Conservation (phyloP, 1,140 invertebrate genomes). For the Pseudomyrmex pallidus region DNA sequence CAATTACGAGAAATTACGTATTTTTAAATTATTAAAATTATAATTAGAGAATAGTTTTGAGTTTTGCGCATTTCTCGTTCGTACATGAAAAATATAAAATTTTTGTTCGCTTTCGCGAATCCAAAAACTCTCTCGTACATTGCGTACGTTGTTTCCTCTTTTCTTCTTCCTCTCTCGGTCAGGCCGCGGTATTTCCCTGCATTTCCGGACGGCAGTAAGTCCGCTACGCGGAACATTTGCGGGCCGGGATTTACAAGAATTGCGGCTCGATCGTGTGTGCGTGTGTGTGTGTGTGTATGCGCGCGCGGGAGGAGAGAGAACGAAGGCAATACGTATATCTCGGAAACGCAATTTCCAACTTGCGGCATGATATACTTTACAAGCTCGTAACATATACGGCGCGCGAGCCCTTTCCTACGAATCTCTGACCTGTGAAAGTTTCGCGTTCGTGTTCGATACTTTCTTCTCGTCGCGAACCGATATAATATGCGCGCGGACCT, state of each 20-base stretch:
- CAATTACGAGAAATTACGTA: no score
- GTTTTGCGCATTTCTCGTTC: no score
- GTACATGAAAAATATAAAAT: no score
- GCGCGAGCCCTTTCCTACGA: not conserved
- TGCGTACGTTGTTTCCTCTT: not conserved
- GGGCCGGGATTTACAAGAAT: constrained; percentile 42
- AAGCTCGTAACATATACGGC: not conserved
- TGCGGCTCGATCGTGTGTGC: constrained; percentile 3
- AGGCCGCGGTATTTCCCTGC: constrained; percentile 9
- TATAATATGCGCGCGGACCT: not conserved
- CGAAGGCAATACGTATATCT: constrained; percentile 34
- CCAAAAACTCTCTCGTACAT: not conserved
- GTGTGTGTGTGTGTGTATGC: no score
- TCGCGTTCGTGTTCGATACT: not conserved
- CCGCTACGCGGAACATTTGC: constrained; percentile 29
- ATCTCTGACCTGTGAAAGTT: constrained; percentile 38
- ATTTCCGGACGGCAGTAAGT: constrained; percentile 22
- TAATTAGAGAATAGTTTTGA: no score
- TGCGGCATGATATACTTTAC: constrained; percentile 30
- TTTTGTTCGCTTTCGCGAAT: not conserved
- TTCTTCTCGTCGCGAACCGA: not conserved
- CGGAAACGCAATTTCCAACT: constrained; percentile 45
- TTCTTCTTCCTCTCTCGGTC: not conserved
- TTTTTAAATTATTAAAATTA: no score
- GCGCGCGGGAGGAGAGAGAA: no score